These are phyloP conservation scores for Drosophila dives DNA, from an alignment of 2,888 invertebrate species.

Conservation along the genomic window DNA sequence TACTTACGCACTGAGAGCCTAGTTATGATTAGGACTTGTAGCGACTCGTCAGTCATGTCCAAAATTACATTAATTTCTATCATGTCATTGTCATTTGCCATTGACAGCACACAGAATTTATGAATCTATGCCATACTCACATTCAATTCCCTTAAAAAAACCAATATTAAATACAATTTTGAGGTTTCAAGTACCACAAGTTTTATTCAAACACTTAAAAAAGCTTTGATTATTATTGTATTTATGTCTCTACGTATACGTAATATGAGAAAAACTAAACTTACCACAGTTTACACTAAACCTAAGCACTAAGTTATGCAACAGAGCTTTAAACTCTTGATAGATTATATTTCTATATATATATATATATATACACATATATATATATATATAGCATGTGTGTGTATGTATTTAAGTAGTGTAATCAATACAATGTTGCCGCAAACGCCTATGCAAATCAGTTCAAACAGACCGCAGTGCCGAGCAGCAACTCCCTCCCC, in stretches of 20 bases:
- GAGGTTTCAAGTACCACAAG: slow-evolving; percentile 21
- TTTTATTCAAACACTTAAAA: slow-evolving; percentile 38
- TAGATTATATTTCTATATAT: slow-evolving; percentile 28
- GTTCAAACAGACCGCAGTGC: slow-evolving; percentile 58
- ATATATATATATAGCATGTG: slow-evolving; percentile 21
- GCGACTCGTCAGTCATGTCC: neutral
- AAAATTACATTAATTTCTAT: slow-evolving; percentile 3
- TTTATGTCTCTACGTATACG: slow-evolving; percentile 23
- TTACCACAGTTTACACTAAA: slow-evolving; percentile 81
- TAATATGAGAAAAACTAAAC: slow-evolving; percentile 45
- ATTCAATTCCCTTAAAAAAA: slow-evolving; percentile 1
- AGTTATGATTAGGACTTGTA: slow-evolving; percentile 5
- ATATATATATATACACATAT: slow-evolving; percentile 1
- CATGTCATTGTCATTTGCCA: slow-evolving; percentile 43
- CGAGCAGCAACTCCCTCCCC: neutral
- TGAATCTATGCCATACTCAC: neutral
- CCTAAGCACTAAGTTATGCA: slow-evolving; percentile 47
- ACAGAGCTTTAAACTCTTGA: slow-evolving; percentile 52
- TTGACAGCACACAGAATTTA: slow-evolving; percentile 40
- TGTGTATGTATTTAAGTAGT: slow-evolving; percentile 36
- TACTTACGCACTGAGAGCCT: neutral
- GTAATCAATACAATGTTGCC: slow-evolving; percentile 44
- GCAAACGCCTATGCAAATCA: slow-evolving; percentile 49
- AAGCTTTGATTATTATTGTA: slow-evolving; percentile 43
- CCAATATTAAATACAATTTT: slow-evolving; percentile 10